Base-by-base conservation (phyloP, 1,140 invertebrate species). In the Sitobion miscanthi region DNA sequence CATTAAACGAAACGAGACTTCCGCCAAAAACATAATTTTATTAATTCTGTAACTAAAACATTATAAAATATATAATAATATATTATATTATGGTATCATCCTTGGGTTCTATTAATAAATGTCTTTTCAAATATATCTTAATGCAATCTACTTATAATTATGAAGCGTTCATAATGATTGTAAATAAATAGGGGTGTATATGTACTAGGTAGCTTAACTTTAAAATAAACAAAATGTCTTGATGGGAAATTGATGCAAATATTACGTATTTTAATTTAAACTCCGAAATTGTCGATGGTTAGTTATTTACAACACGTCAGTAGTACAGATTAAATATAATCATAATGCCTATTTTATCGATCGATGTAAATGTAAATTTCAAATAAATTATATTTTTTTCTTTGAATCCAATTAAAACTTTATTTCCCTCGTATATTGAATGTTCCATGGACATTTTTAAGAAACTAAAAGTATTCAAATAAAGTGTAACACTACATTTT, bases 381-480 rank as follows among this genome's bases (percentile, higher is more conserved):
- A 25, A 42, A 42, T 38, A 38, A 89, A 89, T 54, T 1, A 54
- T 89, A 35, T 88, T 8, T 83, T 23, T 85, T 85, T 45, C 9
- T 38, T 89, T 38, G 0, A 57, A 57, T 89, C 23, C 35, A 57
- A 89, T 89, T 57, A 89, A 57, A 89, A 89, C 21, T 89, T 89
- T 89, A 38, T 89, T 89, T 14, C 9, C 1, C n/a, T 38, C 20
- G 86, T 35, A 52, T 35, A 88, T 35, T 52, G 17, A 47, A 35
- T 17, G 21, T 38, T 42, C 21, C 20, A 11, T 35, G 1, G 35
- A 57, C 23, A 17, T 89, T 89, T 89, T 86, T 30, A 57, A 89
- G 6, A 54, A 57, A 89, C 49, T 57, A 89, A 89, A 89, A 89
- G 85, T 38, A 35, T 89, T 89, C 35, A 57, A 89, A 57, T 42